A percentile compares a stretch with the other conserved stretches of the same genome.
phyloP scores from a whole-genome alignment of 2,797 vertebrate genomes.

The Gastrophryne carolinensis region DNA sequence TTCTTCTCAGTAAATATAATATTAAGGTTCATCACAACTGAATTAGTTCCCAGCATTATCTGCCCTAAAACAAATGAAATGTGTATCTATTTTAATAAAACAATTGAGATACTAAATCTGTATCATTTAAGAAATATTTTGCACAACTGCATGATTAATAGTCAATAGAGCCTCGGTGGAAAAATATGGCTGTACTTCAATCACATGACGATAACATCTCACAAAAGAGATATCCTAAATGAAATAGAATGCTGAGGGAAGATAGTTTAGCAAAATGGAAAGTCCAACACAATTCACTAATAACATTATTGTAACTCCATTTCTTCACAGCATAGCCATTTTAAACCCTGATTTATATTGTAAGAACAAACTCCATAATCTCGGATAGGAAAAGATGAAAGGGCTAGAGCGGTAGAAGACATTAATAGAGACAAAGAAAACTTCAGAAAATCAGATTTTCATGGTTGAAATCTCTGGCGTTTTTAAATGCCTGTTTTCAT shows the following conservation, averaged over 20 bases:
- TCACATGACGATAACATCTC: too few species aligned
- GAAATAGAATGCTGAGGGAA: neutral
- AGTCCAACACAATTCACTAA: constrained; percentile 33
- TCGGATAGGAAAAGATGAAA: constrained; percentile 47
- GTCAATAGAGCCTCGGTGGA: too few species aligned
- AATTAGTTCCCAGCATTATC: too few species aligned
- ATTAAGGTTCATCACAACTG: too few species aligned
- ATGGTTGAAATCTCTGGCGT: constrained; percentile 40
- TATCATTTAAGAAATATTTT: too few species aligned
- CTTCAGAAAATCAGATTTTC: constrained; percentile 40
- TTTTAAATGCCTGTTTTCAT: constrained; percentile 46
- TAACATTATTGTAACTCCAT: constrained; percentile 33
- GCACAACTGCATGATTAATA: too few species aligned
- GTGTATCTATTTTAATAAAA: too few species aligned
- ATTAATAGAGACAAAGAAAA: constrained; percentile 47
- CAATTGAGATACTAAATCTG: too few species aligned
- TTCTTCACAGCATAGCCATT: constrained; percentile 24
- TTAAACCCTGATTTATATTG: constrained; percentile 49
- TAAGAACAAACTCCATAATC: constrained; percentile 47
- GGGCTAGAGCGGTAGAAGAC: constrained; percentile 33
- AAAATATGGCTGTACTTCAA: too few species aligned
- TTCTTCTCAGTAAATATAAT: too few species aligned
- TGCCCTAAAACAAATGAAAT: too few species aligned
- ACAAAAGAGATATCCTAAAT: too few species aligned
- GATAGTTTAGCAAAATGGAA: neutral